Conservation (phyloP, 2,888 invertebrate species). For the Aproaerema taeniolella region DNA sequence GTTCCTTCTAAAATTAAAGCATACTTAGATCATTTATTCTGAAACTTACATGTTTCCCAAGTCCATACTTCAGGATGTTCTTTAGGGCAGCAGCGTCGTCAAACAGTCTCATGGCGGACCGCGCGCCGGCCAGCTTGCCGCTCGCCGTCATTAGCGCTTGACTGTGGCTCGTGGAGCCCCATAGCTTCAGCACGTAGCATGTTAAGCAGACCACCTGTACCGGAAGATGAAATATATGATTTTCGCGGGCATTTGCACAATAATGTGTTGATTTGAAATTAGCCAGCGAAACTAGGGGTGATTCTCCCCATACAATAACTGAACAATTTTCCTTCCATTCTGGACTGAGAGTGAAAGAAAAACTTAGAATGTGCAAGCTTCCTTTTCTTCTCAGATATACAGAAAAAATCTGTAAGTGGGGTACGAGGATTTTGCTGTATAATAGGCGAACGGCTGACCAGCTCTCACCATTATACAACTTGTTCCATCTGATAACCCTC, state of each 20-base stretch:
- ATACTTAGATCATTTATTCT: no score
- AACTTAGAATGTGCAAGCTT: background rate
- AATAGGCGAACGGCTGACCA: no score
- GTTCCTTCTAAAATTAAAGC: no score
- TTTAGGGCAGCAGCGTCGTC: conserved; percentile 89
- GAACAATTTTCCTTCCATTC: background rate
- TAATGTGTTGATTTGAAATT: background rate
- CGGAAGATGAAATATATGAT: background rate
- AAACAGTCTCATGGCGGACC: conserved; percentile 86
- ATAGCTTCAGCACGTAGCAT: conserved; percentile 85
- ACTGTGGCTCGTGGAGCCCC: conserved; percentile 78
- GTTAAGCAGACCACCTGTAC: conserved; percentile 83
- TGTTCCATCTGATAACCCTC: no score
- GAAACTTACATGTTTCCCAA: conserved; percentile 74
- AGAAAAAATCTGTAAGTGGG: no score
- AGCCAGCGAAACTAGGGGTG: no score
- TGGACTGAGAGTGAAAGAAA: no score
- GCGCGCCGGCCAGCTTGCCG: conserved; percentile 83
- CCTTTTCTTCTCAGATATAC: no score
- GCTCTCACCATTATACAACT: no score
- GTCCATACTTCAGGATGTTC: conserved; percentile 82
- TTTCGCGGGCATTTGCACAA: background rate
- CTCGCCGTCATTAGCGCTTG: conserved; percentile 78
- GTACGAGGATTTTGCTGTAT: no score
- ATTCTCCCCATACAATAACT: background rate